Percentiles rank a stretch among this genome's conserved stretches.
Evolutionary conservation across 2,888 invertebrate species (phyloP).

Genomic region (Chrysolina haemoptera): DNA sequence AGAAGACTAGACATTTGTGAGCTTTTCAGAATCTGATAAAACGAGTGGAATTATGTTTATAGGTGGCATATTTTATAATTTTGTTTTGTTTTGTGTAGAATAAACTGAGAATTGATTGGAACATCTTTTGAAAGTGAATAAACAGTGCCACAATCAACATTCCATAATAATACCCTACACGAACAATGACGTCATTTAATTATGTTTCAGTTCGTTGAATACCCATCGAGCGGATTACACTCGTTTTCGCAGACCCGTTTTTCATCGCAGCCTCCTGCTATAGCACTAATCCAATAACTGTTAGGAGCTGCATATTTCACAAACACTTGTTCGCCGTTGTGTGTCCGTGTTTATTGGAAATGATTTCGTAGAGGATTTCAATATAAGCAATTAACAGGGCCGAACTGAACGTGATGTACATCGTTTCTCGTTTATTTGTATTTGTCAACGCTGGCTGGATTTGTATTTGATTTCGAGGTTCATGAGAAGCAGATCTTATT

Average conservation of each 20-base stretch:
- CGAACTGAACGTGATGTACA: constrained; percentile 33
- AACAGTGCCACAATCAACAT: neutral
- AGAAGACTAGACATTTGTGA: no score
- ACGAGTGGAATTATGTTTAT: no score
- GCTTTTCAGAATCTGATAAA: no score
- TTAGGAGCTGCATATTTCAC: neutral
- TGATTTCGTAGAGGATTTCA: constrained; percentile 3
- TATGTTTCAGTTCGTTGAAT: neutral
- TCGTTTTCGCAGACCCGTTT: neutral
- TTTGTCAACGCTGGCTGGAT: constrained; percentile 12
- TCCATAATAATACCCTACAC: neutral
- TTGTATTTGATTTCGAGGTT: neutral
- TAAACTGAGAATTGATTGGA: no score
- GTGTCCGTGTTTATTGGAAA: neutral
- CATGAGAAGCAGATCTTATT: neutral
- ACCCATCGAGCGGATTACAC: neutral
- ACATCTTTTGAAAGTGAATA: no score
- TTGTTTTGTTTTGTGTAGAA: no score
- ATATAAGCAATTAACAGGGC: constrained; percentile 31
- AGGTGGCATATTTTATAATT: no score
- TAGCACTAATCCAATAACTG: constrained; percentile 1
- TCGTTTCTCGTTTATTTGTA: constrained; percentile 29
- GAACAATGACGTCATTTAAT: constrained; percentile 1
- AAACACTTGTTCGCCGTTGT: constrained; percentile 3
- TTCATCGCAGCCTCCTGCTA: neutral